Conservation (phyloP, 2,113 vertebrate genomes). For the Thunnus maccoyii region DNA sequence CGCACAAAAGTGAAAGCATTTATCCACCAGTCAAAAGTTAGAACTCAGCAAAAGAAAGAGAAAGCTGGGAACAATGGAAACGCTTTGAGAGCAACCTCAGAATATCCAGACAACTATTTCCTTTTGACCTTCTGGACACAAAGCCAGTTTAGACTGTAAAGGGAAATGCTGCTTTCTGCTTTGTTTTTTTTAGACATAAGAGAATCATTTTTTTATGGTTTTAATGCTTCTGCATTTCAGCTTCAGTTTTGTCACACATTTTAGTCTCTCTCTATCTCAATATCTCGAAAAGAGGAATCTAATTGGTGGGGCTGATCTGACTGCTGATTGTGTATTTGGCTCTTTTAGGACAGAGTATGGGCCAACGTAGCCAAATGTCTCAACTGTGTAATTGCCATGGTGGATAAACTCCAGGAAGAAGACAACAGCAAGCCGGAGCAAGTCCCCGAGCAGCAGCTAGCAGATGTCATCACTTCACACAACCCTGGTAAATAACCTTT, state of each 20-base stretch:
- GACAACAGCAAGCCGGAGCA: constrained; percentile 77
- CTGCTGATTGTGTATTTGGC: constrained; percentile 63
- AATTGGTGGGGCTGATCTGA: constrained; percentile 19
- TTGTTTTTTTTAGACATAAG: constrained; percentile 5
- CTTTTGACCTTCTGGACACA: constrained; percentile 37
- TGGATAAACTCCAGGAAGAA: constrained; percentile 92
- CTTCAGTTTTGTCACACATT: neutral
- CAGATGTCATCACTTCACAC: constrained; percentile 86
- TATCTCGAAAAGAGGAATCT: neutral
- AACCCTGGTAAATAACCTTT: constrained; percentile 85
- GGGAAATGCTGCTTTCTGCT: neutral
- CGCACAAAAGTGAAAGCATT: constrained; percentile 13
- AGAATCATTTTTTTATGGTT: neutral
- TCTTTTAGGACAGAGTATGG: constrained; percentile 97
- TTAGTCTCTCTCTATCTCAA: neutral
- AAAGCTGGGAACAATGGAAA: constrained; percentile 48
- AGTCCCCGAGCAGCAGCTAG: constrained; percentile 77
- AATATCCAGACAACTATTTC: constrained; percentile 45
- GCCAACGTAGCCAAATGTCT: constrained; percentile 94
- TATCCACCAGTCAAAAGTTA: constrained; percentile 19
- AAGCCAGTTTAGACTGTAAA: constrained; percentile 8
- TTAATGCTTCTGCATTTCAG: neutral
- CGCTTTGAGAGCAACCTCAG: constrained; percentile 32
- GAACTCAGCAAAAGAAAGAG: constrained; percentile 28
- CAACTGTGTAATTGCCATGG: constrained; percentile 95